These are phyloP conservation scores for Brachyistius frenatus DNA, from an alignment of 2,113 vertebrate species.

Conservation along the genomic window DNA sequence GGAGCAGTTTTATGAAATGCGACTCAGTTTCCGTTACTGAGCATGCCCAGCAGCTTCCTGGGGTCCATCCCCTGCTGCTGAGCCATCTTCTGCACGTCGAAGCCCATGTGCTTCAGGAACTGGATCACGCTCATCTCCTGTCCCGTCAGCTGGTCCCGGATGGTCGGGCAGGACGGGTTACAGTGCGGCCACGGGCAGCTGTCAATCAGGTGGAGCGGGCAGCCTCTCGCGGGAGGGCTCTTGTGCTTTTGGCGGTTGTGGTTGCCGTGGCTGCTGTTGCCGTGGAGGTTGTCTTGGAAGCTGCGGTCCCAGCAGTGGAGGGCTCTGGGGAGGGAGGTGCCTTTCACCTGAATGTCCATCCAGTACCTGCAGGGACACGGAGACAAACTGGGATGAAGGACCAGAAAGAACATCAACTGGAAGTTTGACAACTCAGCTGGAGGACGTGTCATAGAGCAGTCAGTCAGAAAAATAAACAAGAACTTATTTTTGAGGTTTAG, in stretches of 20 bases:
- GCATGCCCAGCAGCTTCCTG: constrained; percentile 92
- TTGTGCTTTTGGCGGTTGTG: constrained; percentile 69
- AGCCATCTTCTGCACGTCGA: constrained; percentile 94
- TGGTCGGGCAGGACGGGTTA: constrained; percentile 94
- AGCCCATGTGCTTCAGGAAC: constrained; percentile 97
- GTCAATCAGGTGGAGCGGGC: constrained; percentile 92
- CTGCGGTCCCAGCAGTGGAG: constrained; percentile 98
- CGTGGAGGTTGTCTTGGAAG: constrained; percentile 88
- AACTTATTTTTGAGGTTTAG: too few relatives aligned
- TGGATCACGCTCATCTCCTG: constrained; percentile 96
- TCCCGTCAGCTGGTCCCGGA: constrained; percentile 94
- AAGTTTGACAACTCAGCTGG: too few relatives aligned
- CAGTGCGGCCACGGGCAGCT: constrained; percentile 98
- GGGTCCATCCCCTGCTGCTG: constrained; percentile 95
- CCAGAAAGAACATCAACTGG: background rate
- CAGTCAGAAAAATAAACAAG: too few relatives aligned
- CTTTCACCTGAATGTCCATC: constrained; percentile 95
- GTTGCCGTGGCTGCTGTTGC: constrained; percentile 65
- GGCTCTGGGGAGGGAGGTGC: constrained; percentile 92
- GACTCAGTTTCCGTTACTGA: constrained; percentile 87
- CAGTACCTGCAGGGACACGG: constrained; percentile 85
- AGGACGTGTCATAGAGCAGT: too few relatives aligned
- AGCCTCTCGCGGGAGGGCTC: constrained; percentile 85
- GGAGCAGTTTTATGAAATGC: background rate
- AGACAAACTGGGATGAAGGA: background rate